Evolutionary conservation across 2,113 vertebrate genomes (phyloP).

Genomic region (Calcarius ornatus): DNA sequence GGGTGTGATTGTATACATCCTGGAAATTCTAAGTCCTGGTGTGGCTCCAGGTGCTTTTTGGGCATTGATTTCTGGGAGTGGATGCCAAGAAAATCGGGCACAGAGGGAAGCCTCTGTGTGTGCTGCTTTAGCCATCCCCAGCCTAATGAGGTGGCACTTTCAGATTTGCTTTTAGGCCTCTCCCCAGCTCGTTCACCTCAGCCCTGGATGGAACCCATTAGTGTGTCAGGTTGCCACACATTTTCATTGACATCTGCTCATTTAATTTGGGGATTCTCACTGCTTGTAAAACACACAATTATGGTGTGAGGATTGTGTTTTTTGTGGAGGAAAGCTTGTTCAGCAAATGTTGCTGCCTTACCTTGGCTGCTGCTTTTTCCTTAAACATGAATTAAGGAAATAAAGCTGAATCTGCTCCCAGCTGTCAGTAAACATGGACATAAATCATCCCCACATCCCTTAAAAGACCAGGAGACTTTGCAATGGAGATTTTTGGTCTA

Average conservation of each 20-base stretch:
- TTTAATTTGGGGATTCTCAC: slow-evolving; percentile 16
- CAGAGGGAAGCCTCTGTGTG: background rate
- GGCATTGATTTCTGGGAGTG: background rate
- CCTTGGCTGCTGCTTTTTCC: background rate
- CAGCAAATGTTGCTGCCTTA: background rate
- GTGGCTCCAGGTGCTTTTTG: background rate
- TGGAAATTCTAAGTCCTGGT: slow-evolving; percentile 22
- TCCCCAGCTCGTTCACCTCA: background rate
- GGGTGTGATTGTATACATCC: background rate
- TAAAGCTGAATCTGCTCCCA: background rate
- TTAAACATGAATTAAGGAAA: background rate
- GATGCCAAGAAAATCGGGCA: background rate
- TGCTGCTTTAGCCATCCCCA: background rate
- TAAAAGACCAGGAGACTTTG: background rate
- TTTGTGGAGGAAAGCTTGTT: background rate
- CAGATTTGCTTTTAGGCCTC: background rate
- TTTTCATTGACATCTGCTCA: background rate
- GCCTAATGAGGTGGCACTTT: background rate
- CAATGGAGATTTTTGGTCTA: background rate
- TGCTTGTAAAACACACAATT: background rate
- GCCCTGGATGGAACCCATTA: background rate
- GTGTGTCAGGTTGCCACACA: background rate
- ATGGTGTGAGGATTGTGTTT: background rate
- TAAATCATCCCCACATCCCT: background rate
- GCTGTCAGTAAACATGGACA: background rate